Conservation (phyloP, 2,797 vertebrate species). For the Merluccius polli region DNA sequence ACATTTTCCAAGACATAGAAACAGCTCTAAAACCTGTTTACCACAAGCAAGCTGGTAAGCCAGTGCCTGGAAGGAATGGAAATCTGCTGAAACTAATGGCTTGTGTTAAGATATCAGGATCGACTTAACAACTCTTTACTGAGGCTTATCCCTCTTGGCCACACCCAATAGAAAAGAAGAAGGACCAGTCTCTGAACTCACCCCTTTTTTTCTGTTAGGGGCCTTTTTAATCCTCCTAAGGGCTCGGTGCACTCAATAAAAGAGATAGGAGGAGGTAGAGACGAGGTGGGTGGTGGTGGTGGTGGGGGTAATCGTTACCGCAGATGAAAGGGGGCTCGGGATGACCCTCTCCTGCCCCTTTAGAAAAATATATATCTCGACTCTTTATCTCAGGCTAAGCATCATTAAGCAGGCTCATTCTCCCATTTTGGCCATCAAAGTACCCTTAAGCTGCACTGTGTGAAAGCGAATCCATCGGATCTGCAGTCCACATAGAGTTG, state of each 20-base stretch:
- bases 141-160: conserved; percentile 38
- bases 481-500: conserved; percentile 44
- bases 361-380: conserved; percentile 38
- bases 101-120: conserved; percentile 45
- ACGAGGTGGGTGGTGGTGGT: not conserved
- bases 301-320: not conserved
- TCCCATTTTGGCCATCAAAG: conserved; percentile 48
- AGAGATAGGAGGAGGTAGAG: conserved; percentile 21
- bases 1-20: not conserved
- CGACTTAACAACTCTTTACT: conserved; percentile 42
- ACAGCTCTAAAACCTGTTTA: not conserved
- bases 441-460: conserved; percentile 14
- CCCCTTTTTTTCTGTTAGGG: conserved; percentile 38
- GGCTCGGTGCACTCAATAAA: conserved; percentile 36
- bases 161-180: conserved; percentile 29
- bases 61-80: conserved; percentile 33
- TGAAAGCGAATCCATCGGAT: conserved; percentile 29
- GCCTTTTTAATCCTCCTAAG: conserved; percentile 51
- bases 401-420: conserved; percentile 36
- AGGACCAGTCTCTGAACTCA: conserved; percentile 43
- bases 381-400: conserved; percentile 41
- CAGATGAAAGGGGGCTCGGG: conserved; percentile 43
- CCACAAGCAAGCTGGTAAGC: conserved; percentile 23
- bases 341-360: conserved; percentile 40
- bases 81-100: conserved; percentile 50